Base-by-base conservation (phyloP, 30 jellyfish, hydroid and myxozoan species). In the Aurelia sp. region DNA sequence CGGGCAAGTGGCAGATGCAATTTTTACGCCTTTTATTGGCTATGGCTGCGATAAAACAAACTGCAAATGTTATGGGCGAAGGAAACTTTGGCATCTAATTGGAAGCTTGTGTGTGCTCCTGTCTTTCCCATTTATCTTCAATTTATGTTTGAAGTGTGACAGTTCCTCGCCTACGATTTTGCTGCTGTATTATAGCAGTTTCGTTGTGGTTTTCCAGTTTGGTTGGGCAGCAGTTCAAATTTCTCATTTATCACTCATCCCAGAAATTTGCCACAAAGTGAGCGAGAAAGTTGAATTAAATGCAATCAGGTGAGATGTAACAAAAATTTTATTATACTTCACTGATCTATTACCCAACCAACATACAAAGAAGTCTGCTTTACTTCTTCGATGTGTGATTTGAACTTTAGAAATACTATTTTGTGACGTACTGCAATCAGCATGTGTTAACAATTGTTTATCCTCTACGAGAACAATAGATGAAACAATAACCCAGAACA, bases 1-100 rank as follows among this genome's bases (percentile, higher is more conserved):
- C 48, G 99, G 99, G n/a, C 99, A 94, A 68, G 96, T 94, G 3
- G 96, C 99, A 0, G 99, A 94, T 76, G 99, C 93, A 21, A 69
- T 94, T 33, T 82, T 74, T 61, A 94, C 99, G 1, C 91, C 94
- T 15, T 85, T 94, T 78, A 85, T 94, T 53, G 99, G 97, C 33
- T 88, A 89, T 74, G 93, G 96, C 4, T 94, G 97, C 70, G 99
- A 94, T 66, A 83, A 82, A 23, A 89, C 97, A 0, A 82, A 75
- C 58, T 70, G 73, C 20, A 68, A 57, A 35, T 75, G 41, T 18
- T 89, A 94, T 70, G 97, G 99, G 50, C 74, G 90, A 70, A 66
- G 99, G 62, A 94, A 89, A 44, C 67, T 94, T 21, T 94, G 99
- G 99, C 99, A 94, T 67, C 47, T 79, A 17, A 88, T 89, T 57